Base-by-base conservation (phyloP, 1,140 invertebrate species). In the Drosophila ercepeae region DNA sequence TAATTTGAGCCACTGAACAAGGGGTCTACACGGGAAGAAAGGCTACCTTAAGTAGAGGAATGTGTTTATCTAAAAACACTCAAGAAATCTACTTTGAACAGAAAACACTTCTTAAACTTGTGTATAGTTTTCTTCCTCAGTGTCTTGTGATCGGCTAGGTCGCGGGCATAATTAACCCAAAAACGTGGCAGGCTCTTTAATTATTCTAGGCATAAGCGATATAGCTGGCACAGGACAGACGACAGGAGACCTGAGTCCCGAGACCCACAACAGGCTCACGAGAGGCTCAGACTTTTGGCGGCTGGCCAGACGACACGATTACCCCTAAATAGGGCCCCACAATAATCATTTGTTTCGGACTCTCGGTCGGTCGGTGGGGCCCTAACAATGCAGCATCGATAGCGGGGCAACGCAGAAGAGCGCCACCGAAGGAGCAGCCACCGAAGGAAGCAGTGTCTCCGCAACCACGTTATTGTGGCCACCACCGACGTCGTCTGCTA, bases 311-410 rank as follows among this genome's bases (percentile, higher is more conserved):
- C 69, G 52, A 71, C 81, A 84, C 81, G 81, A 86, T 88, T 88
- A 70, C 73, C 77, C 55, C 65, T 86, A 77, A 86, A 86, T 81
- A 86, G 73, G 73, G 59, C 63, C 55, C 65, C 73, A 59, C 77
- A 76, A 88, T 86, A 86, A 88, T 86, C 81, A 86, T 82, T 86
- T 86, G 81, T 88, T 86, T 86, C 57, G 71, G 71, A 11, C 21
- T 21, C 4, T 21, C 21, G 21, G 21, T 21, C 21, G 21, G 4
- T 21, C 21, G 2, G 2, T 21, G 29, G 29, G 5, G 7, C 42
- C 52, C 63, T 61, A 74, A 88, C 81, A 86, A 86, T 88, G 82
- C 81, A 51, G 63, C 42, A 73, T 60, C 72, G 72, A 81, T 81
- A 79, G 54, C 53, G 75, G 42, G 23, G 54, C 41, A 58, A 45